Evolutionary conservation across 1,140 invertebrate genomes (phyloP).

Genomic region (Drepana arcuata): DNA sequence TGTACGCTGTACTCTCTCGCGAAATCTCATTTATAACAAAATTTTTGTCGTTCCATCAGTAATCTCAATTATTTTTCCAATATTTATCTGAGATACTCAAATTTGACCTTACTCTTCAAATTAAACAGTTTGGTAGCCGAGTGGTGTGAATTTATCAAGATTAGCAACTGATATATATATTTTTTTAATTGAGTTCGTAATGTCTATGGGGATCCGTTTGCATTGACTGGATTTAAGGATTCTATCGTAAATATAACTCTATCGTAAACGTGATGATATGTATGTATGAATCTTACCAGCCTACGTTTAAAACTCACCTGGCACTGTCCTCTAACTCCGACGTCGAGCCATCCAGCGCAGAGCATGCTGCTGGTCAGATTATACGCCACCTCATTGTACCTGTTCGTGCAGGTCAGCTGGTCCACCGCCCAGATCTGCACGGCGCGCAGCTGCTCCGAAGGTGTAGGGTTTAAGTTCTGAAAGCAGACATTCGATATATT

Average conservation of each 20-base stretch:
- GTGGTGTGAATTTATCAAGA: neutral
- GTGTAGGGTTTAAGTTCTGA: conserved; percentile 13
- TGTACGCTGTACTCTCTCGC: neutral
- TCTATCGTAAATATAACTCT: no score
- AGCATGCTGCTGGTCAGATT: conserved; percentile 28
- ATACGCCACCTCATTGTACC: conserved; percentile 23
- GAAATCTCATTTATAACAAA: neutral
- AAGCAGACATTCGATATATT: no score
- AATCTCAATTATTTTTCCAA: no score
- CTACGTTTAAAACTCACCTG: conserved; percentile 16
- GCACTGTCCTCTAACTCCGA: conserved; percentile 41
- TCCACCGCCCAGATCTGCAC: conserved; percentile 33
- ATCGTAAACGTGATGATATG: no score
- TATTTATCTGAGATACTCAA: no score
- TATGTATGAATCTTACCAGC: neutral
- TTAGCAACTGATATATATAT: neutral
- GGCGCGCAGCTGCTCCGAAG: conserved; percentile 21
- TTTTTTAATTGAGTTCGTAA: neutral
- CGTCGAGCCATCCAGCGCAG: conserved; percentile 45
- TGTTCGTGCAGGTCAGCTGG: conserved; percentile 24
- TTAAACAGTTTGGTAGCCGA: neutral
- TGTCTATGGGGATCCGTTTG: neutral
- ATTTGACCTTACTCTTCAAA: no score
- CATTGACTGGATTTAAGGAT: no score
- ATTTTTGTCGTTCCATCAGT: no score